A percentile compares a stretch with the other conserved stretches of the same genome.
phyloP scores from a whole-genome alignment of 2,113 vertebrate genomes.

The Cichladusa arquata region DNA sequence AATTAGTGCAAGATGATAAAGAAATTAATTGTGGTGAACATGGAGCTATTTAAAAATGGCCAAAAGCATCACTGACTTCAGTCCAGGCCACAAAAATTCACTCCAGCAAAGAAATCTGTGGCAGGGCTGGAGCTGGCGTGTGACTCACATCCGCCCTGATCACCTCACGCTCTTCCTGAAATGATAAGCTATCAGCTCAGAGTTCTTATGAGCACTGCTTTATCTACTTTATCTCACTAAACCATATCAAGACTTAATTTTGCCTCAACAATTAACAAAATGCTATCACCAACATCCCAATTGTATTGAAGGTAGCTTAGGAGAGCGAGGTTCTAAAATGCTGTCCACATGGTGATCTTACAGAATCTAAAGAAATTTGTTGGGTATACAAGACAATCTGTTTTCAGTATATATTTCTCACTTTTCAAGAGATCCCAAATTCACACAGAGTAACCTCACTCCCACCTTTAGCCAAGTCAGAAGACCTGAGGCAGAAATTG shows the following conservation, averaged over 20 bases:
- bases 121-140: accelerated
- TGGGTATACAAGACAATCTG: neutral
- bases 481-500: neutral
- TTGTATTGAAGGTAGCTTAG: neutral
- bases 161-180: neutral
- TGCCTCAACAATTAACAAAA: conserved; percentile 42
- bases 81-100: conserved; percentile 27
- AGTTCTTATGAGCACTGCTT: neutral
- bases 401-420: neutral
- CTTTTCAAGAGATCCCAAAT: conserved; percentile 7
- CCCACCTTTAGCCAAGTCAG: neutral
- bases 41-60: neutral
- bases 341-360: neutral
- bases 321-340: neutral
- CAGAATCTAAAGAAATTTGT: conserved; percentile 12
- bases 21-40: neutral
- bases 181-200: neutral
- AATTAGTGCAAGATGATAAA: conserved; percentile 11
- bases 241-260: conserved; percentile 21
- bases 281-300: neutral
- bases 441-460: conserved; percentile 1
- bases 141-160: neutral
- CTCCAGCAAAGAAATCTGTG: neutral
- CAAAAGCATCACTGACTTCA: conserved; percentile 40
- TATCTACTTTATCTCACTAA: neutral